Conservation (phyloP, 1,140 invertebrate species). For the Phortica variegata region DNA sequence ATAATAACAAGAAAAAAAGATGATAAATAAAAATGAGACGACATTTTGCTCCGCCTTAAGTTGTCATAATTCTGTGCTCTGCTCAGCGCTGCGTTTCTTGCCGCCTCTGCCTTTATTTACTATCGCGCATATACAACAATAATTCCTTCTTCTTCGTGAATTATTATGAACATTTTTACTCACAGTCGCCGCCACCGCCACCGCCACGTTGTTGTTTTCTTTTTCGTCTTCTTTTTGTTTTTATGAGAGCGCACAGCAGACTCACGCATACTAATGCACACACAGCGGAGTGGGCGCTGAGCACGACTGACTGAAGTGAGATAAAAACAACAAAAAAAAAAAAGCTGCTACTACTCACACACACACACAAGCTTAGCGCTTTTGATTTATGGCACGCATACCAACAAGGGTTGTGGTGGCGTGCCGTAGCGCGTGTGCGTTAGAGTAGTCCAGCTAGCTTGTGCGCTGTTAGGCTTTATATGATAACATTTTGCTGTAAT, state of each 20-base stretch:
- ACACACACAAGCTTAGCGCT: slow-evolving; percentile 3
- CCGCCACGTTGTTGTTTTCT: no score
- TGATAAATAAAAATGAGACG: slow-evolving; percentile 7
- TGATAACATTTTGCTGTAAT: slow-evolving; percentile 1
- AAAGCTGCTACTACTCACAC: not conserved
- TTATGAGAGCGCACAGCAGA: not conserved
- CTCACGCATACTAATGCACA: not conserved
- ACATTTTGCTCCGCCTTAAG: slow-evolving; percentile 49
- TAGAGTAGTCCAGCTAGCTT: slow-evolving; percentile 25
- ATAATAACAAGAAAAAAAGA: not conserved
- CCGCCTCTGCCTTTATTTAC: not conserved
- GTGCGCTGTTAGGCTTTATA: not conserved
- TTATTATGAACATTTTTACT: no score
- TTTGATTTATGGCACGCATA: slow-evolving; percentile 6
- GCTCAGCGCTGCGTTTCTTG: slow-evolving; percentile 12
- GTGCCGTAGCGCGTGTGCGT: slow-evolving; percentile 10
- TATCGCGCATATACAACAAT: slow-evolving; percentile 4
- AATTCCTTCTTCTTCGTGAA: not conserved
- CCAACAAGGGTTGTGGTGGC: not conserved
- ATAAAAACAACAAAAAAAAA: no score
- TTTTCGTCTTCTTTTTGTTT: not conserved
- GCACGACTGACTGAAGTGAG: no score
- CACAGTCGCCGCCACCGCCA: no score
- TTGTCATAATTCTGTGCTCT: slow-evolving; percentile 56
- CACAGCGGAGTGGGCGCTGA: not conserved